A percentile compares a stretch with the other conserved stretches of the same genome.
Conservation (phyloP, 2,888 invertebrate species). For the Hyalella azteca region DNA sequence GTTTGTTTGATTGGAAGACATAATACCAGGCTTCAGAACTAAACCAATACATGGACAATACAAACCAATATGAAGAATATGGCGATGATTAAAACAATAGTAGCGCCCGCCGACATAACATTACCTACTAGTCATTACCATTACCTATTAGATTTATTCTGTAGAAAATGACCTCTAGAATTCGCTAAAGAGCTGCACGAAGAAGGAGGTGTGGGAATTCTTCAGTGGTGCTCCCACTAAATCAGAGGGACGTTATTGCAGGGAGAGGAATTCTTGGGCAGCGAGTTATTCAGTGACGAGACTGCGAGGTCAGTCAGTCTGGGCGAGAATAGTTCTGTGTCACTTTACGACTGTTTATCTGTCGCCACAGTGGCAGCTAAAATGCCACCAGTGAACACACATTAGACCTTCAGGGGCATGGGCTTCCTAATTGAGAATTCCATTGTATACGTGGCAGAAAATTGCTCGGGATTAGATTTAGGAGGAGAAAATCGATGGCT, state of each 20-base stretch:
- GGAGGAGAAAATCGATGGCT: background rate
- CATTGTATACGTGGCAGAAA: conserved; percentile 4
- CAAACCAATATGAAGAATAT: too few species aligned
- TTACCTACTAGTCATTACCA: too few species aligned
- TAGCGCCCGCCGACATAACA: too few species aligned
- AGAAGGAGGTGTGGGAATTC: background rate
- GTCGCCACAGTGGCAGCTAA: background rate
- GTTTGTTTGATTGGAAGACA: too few species aligned
- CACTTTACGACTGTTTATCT: conserved; percentile 20
- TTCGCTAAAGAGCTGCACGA: too few species aligned
- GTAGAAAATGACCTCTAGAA: too few species aligned
- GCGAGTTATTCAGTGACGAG: background rate
- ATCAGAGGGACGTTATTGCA: conserved; percentile 14
- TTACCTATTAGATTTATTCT: too few species aligned
- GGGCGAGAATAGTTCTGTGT: conserved; percentile 15
- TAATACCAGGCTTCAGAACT: too few species aligned
- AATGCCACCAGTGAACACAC: background rate
- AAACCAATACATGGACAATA: too few species aligned
- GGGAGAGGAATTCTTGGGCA: background rate
- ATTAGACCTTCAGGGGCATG: conserved; percentile 1
- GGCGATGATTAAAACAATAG: too few species aligned
- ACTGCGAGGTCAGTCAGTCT: background rate
- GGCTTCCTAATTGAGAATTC: conserved; percentile 21
- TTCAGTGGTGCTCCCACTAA: background rate
- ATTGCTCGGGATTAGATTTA: conserved; percentile 4